A percentile compares a stretch with the other conserved stretches of the same genome.
phyloP scores from a whole-genome alignment of 2,797 vertebrate genomes.

The Lycodopsis pacificus region DNA sequence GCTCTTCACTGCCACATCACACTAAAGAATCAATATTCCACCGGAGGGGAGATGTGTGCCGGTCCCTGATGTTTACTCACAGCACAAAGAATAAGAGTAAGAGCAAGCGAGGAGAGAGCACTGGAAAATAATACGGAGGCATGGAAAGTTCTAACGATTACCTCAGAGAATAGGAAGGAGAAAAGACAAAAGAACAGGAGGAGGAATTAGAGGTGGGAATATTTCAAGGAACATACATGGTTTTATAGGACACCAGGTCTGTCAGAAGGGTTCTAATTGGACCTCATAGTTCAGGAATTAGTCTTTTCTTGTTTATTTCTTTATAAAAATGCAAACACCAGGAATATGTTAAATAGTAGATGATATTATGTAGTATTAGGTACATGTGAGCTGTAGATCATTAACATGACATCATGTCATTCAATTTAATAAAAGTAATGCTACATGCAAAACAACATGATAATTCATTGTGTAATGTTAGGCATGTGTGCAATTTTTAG shows the following conservation, averaged over 20 bases:
- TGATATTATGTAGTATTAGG: not conserved
- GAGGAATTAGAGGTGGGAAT: conserved; percentile 29
- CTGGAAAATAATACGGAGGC: conserved; percentile 54
- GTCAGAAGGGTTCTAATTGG: not conserved
- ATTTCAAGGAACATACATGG: conserved; percentile 6
- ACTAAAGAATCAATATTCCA: conserved; percentile 74
- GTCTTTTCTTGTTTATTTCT: not conserved
- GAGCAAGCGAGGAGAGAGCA: conserved; percentile 45
- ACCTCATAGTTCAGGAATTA: not conserved
- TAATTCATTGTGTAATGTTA: not conserved
- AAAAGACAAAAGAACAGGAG: conserved; percentile 9
- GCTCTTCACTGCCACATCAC: conserved; percentile 40
- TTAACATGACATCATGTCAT: not conserved
- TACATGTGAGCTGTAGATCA: not conserved
- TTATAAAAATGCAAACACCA: not conserved
- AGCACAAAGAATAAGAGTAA: conserved; percentile 15
- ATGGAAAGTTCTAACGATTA: conserved; percentile 71
- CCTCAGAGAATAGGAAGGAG: conserved; percentile 67
- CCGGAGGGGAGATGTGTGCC: conserved; percentile 53
- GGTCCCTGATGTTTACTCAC: conserved; percentile 73
- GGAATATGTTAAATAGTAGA: not conserved
- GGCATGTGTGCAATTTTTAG: not conserved
- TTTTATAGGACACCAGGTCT: not conserved
- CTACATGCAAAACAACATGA: not conserved
- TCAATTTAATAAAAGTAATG: not conserved